Evolutionary conservation across 2,888 invertebrate genomes (phyloP).

Genomic region (Diarsia rubi): DNA sequence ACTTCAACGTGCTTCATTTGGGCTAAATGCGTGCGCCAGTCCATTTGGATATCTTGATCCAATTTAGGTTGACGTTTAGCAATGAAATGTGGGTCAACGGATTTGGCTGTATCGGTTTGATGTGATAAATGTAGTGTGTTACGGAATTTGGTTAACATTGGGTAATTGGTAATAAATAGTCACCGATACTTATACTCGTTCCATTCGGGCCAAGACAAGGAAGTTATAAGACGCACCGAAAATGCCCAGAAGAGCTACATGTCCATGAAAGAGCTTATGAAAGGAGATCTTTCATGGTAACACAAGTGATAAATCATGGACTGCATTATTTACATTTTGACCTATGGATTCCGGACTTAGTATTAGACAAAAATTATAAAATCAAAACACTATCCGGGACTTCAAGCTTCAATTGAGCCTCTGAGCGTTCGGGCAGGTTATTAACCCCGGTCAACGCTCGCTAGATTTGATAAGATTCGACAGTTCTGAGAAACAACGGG

Average conservation of each 20-base stretch:
- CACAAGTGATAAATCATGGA: too few relatives aligned
- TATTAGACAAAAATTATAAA: too few relatives aligned
- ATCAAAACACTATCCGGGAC: not conserved
- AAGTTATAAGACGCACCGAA: too few relatives aligned
- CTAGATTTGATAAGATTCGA: constrained; percentile 60
- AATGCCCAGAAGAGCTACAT: too few relatives aligned
- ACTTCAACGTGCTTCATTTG: constrained; percentile 33
- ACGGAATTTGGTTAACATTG: not conserved
- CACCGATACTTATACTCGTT: too few relatives aligned
- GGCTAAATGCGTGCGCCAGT: constrained; percentile 11
- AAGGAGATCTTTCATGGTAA: too few relatives aligned
- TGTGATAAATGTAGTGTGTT: not conserved
- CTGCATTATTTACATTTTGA: too few relatives aligned
- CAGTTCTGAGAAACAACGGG: constrained; percentile 55
- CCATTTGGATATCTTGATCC: constrained; percentile 26
- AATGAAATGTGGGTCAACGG: constrained; percentile 32
- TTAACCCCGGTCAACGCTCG: constrained; percentile 39
- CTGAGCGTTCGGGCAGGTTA: constrained; percentile 15
- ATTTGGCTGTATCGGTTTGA: not conserved
- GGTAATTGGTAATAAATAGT: not conserved
- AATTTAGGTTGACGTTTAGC: constrained; percentile 26
- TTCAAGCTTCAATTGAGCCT: constrained; percentile 8
- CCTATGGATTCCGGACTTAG: too few relatives aligned
- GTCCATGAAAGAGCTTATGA: too few relatives aligned
- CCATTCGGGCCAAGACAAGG: too few relatives aligned